Base-by-base conservation (phyloP, 92 coral and sea anemone species). In the Pocillopora meandrina region DNA sequence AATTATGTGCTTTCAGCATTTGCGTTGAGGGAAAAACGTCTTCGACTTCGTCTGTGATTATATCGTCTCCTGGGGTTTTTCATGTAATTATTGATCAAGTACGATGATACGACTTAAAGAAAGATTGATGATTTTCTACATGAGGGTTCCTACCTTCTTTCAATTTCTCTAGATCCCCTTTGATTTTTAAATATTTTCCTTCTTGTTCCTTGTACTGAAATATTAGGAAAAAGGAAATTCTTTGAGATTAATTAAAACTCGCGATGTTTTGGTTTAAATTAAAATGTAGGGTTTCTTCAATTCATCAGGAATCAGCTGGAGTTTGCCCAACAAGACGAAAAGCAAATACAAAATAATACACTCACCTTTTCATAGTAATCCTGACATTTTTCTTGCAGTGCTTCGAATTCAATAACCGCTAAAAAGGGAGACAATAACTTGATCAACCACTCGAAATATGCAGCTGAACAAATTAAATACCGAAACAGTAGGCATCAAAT, bases 341-440 rank as follows among this genome's bases (percentile, higher is more conserved):
- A 21, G 21, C 79, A 49, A 83, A 73, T 49, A 26, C 74, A 47
- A 64, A 23, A 49, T 55, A 81, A 71, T 81, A 35, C 15, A 68
- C 90, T 76, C 65, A 95, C 99, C 97, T 93, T 97, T 87, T 79
- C 36, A 85, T 89, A 95, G 86, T 91, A 91, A 33, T 95, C 99
- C 67, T 91, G 86, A 88, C 94, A 95, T 83, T 93, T 92, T 49
- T 67, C 26, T 80, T 91, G 94, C 21, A 97, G 90, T 33, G 84
- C 92, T 61, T 97, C 98, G 84, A 92, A 97, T 85, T 97, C 99
- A 56, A 66, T 55, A 47, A 93, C 93, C 80, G 98, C 99, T 97
- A 49, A 67, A 76, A 76, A 23, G 18, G 82, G 74, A 62, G 61
- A 9, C 61, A 83, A 62, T 17, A 17, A 20, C 74, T 26, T 1